phyloP scores from a whole-genome alignment of 2,797 vertebrate genomes.

The Coregonus suidteri region DNA sequence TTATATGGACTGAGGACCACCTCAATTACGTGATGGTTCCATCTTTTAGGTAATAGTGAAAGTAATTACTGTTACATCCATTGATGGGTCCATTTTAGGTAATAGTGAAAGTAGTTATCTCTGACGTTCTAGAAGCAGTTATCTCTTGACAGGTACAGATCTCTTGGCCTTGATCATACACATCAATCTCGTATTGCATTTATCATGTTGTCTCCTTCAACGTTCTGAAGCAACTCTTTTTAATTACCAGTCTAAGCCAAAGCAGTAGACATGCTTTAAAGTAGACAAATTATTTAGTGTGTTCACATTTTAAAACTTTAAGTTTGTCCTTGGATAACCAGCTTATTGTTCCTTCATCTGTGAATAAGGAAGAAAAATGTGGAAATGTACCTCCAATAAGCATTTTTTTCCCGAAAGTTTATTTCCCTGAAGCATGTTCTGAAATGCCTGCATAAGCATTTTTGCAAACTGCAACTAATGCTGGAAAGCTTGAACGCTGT shows the following conservation, averaged over 20 bases:
- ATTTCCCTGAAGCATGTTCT: constrained; percentile 46
- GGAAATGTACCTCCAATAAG: constrained; percentile 21
- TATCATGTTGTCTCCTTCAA: not conserved
- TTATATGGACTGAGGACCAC: not conserved
- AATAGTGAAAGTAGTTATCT: not conserved
- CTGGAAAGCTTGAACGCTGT: constrained; percentile 47
- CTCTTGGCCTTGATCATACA: not conserved
- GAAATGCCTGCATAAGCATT: constrained; percentile 58
- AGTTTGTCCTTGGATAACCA: not conserved
- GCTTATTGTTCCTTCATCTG: not conserved
- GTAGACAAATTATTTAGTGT: not conserved
- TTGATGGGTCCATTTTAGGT: not conserved
- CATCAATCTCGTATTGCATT: not conserved
- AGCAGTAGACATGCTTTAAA: not conserved
- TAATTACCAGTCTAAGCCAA: not conserved
- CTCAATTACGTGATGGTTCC: not conserved
- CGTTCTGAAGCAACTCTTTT: not conserved
- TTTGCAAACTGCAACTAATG: constrained; percentile 58
- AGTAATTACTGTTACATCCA: constrained; percentile 1
- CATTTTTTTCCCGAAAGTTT: constrained; percentile 45
- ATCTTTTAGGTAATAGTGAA: not conserved
- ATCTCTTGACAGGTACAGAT: not conserved
- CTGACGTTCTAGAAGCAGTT: not conserved
- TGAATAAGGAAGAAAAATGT: not conserved
- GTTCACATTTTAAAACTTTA: not conserved